Conservation (phyloP, 2,113 vertebrate genomes). For the Perca fluviatilis region DNA sequence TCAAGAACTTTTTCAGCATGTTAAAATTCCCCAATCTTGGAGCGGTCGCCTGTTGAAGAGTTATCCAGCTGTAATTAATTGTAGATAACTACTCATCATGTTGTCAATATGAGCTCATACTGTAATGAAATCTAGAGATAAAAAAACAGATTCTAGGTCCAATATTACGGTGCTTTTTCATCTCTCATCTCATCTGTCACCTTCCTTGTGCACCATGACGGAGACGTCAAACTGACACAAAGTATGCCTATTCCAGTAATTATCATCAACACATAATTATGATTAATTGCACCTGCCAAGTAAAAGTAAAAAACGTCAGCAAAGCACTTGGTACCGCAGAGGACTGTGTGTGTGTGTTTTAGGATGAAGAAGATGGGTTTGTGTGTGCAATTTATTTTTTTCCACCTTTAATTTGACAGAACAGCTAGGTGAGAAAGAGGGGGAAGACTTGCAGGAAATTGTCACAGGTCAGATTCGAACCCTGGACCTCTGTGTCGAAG, state of each 20-base stretch:
- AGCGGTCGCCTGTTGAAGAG: not conserved
- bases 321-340: not conserved
- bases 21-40: too few relatives aligned
- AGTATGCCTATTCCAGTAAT: conserved; percentile 29
- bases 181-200: not conserved
- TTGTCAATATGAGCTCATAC: not conserved
- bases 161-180: not conserved
- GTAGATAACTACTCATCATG: conserved; percentile 2
- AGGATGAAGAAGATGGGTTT: not conserved
- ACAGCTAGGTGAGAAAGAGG: too few relatives aligned
- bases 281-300: conserved; percentile 52
- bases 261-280: conserved; percentile 51
- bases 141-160: not conserved
- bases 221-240: conserved; percentile 28
- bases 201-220: conserved; percentile 13
- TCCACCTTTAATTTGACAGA: too few relatives aligned
- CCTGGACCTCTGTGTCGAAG: too few relatives aligned
- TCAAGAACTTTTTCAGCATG: not conserved
- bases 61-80: not conserved
- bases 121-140: not conserved
- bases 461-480: too few relatives aligned
- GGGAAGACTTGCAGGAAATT: too few relatives aligned
- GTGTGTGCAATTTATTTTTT: not conserved
- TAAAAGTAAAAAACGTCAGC: conserved; percentile 6
- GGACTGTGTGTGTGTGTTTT: not conserved